These are phyloP conservation scores for Trisateles emortualis DNA, from an alignment of 2,888 invertebrate species.

Conservation along the genomic window DNA sequence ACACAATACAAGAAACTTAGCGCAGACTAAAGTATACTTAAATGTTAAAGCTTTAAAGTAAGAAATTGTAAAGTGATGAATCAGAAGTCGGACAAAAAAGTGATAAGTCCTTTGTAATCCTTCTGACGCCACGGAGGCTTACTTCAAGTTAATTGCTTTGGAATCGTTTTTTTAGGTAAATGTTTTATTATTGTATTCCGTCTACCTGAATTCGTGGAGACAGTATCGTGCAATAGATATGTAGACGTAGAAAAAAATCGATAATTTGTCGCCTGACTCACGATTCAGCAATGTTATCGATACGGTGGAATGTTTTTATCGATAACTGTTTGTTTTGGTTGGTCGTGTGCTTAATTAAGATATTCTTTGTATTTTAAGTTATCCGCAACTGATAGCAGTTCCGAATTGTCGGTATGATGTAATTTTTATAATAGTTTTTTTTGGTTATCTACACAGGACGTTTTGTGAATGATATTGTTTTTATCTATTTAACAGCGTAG, in stretches of 20 bases:
- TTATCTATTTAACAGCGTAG: neutral
- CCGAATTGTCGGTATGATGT: neutral
- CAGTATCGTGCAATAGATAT: constrained; percentile 67
- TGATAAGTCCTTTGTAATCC: constrained; percentile 85
- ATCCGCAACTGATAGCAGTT: constrained; percentile 5
- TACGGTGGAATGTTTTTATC: constrained; percentile 63
- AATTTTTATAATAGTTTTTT: neutral
- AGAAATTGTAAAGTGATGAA: constrained; percentile 19
- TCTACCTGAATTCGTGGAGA: constrained; percentile 83
- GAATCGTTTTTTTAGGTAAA: constrained; percentile 74
- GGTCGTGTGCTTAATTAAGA: constrained; percentile 43
- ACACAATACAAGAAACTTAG: constrained; percentile 45
- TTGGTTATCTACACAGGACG: neutral
- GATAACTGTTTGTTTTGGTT: constrained; percentile 62
- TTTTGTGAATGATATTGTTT: neutral
- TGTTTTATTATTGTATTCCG: constrained; percentile 78
- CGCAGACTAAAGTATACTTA: constrained; percentile 48
- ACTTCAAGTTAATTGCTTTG: constrained; percentile 82
- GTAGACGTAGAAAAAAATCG: constrained; percentile 63
- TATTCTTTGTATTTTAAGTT: constrained; percentile 18
- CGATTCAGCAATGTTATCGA: constrained; percentile 68
- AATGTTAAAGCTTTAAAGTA: constrained; percentile 11
- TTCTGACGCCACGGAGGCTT: constrained; percentile 82
- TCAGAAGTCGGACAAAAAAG: constrained; percentile 64
- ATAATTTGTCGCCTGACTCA: constrained; percentile 62